Evolutionary conservation across 2,797 vertebrate genomes (phyloP), one percentile per base, ranked within the genome.

Genomic region (Microctenopoma stevenorrisi): DNA sequence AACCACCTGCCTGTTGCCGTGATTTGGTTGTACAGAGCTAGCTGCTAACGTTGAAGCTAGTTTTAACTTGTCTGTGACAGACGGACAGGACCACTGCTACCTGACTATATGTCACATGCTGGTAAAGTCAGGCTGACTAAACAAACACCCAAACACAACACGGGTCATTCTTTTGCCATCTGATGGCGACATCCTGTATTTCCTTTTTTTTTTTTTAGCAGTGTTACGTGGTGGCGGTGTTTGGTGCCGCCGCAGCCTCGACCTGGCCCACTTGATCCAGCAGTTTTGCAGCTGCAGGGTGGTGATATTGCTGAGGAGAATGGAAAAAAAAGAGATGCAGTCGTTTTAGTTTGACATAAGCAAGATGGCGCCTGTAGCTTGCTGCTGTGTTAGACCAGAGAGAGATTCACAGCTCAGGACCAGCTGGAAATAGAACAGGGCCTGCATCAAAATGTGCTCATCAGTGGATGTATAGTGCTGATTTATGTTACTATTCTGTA

Each of bases 281-380:
- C 68, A 22, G 65, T 38, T 51, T 3, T 61, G 42, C 38, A 63
- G 72, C 70, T 73, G 76, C 60, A 52, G 76, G 58, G 47, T 43
- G 73, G 47, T 49, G 60, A 79, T 77, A 70, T 25, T 78, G 78
- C 79, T 74, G 78, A 84, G 72, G 65, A 76, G 53, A 79, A 84
- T 68, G 79, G 50, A 57, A 61, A 58, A 65, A 61, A 58, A 65
- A 79, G 79, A 46, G 72, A 88, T 81, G 75, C 76, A 83, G 85
- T 33, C 66, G 61, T 76, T 78, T 64, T 69, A 74, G 66, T 82
- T 85, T 82, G 78, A 82, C 83, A 84, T 57, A 62, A 77, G 81
- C 84, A 91, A 93, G 89, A 93, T 93, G 92, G 91, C 92, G 91
- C 72, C 81, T 72, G 65, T 63, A 48, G 80, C 64, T 60, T 57